Conservation (phyloP, 2,113 vertebrate genomes). For the Cathartes aura region DNA sequence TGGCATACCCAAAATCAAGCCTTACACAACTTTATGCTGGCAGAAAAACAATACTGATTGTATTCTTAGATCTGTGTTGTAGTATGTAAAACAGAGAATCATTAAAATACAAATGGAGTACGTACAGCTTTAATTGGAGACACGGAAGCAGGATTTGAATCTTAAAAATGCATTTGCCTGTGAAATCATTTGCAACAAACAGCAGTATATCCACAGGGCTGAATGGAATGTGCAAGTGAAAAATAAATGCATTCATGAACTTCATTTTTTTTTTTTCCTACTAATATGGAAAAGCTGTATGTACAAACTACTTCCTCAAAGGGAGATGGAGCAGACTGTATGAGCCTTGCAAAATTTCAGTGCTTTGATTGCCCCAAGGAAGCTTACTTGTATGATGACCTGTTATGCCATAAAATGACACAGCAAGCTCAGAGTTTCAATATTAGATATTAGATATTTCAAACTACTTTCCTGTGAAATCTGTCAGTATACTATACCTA, state of each 20-base stretch:
- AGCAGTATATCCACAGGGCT: not conserved
- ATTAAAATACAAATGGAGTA: not conserved
- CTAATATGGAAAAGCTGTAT: not conserved
- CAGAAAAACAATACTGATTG: not conserved
- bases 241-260: not conserved
- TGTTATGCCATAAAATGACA: not conserved
- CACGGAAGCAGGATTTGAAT: not conserved
- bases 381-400: not conserved
- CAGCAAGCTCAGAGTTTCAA: not conserved
- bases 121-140: not conserved
- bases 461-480: not conserved
- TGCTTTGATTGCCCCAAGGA: not conserved
- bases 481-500: not conserved
- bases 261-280: not conserved
- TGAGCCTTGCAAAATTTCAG: not conserved
- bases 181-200: not conserved
- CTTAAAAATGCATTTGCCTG: not conserved
- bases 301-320: not conserved
- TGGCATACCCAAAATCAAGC: not conserved
- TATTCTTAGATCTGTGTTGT: not conserved
- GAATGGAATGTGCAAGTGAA: not conserved
- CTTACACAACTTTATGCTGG: not conserved
- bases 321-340: not conserved
- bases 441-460: not conserved
- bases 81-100: not conserved